These are phyloP conservation scores for Iguana delicatissima DNA, from an alignment of 2,797 vertebrate species.

Conservation along the genomic window DNA sequence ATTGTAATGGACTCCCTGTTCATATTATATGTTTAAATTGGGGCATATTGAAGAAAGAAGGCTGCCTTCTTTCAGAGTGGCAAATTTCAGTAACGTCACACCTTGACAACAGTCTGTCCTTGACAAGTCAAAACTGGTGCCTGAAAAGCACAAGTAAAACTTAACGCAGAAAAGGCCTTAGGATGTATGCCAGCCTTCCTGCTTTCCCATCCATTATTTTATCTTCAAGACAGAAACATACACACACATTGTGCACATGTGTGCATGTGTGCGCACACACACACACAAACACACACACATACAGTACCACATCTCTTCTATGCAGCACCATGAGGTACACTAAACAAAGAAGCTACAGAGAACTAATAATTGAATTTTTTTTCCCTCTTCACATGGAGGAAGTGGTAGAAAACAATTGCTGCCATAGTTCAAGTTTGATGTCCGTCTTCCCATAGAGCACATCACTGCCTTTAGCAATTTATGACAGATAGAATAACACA, in stretches of 20 bases:
- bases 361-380: conserved; percentile 23
- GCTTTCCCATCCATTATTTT: neutral
- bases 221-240: neutral
- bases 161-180: neutral
- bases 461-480: conserved; percentile 59
- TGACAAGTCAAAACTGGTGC: neutral
- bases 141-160: neutral
- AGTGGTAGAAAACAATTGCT: conserved; percentile 28
- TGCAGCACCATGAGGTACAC: neutral
- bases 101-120: neutral
- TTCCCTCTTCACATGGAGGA: neutral
- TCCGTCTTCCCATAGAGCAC: conserved; percentile 43
- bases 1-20: neutral
- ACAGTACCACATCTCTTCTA: neutral
- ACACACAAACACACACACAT: neutral
- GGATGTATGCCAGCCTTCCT: neutral
- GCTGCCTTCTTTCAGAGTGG: neutral
- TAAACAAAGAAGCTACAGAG: conserved; percentile 13
- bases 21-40: neutral
- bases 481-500: conserved; percentile 26
- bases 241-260: neutral
- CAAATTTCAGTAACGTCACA: neutral
- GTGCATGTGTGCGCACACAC: neutral
- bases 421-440: conserved; percentile 32
- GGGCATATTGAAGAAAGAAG: neutral